Evolutionary conservation across 2,113 vertebrate genomes (phyloP), one percentile per base, ranked within the genome.

Genomic region (Channa argus): DNA sequence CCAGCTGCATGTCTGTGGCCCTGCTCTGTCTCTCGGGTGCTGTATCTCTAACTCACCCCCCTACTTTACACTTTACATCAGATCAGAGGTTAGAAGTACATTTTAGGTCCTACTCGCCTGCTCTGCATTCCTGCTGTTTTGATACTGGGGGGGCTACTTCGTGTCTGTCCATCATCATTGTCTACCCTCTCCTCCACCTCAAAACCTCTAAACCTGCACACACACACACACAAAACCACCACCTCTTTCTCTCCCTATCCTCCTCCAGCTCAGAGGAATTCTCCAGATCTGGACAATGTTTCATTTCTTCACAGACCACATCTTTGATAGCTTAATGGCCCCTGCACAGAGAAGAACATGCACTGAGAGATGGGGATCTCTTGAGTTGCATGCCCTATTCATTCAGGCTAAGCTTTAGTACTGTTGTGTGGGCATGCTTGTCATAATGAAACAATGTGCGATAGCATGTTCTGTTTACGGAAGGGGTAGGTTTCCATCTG

Each of bases 261-360:
- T 92, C 93, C 93, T 91, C 91, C 89, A 85, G 84, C 83, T 89
- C 83, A 56, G 83, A 91, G 91, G 91, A 93, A 93, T 94, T 92
- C 84, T 80, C 78, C 60, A 71, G 86, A 84, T 94, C 94, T 95
- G 94, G 93, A 95, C 90, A 94, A 89, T 94, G 93, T 95, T 95
- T 90, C 82, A 88, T 92, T 92, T 86, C 80, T 83, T 77, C 82
- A 86, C 90, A 92, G 92, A 83, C 92, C 88, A 89, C 82, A 88
- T 93, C 79, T 86, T 77, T 95, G 92, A 94, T 94, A 92, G 91
- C 92, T 94, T 94, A 93, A 94, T 93, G 89, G 89, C 89, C 79
- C 77, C 77, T 5, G 37, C 77, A 63, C 84, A 79, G 66, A 83
- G 79, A 54, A 79, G 51, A 89, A 77, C 71, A 81, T 70, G 74